Evolutionary conservation across 2,113 vertebrate genomes (phyloP).

Genomic region (Sciurus niger): DNA sequence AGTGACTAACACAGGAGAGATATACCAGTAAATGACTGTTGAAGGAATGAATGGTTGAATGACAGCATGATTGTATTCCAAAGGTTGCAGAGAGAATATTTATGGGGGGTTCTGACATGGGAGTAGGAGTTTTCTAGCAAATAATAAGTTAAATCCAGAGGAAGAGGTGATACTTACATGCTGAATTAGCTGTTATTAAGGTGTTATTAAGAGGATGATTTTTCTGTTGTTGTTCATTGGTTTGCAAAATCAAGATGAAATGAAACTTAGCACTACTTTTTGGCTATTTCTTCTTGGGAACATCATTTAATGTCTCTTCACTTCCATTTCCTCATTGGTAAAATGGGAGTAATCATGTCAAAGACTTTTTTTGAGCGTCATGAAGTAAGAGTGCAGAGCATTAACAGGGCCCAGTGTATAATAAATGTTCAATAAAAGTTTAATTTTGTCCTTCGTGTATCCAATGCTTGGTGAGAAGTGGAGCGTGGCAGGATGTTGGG

Average conservation of each 20-base stretch:
- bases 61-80: not conserved
- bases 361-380: too few species aligned
- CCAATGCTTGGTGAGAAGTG: too few species aligned
- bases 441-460: too few species aligned
- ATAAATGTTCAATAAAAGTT: too few species aligned
- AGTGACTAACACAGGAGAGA: not conserved
- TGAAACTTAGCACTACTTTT: not conserved
- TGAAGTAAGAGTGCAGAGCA: not conserved
- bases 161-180: not conserved
- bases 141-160: not conserved
- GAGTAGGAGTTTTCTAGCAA: not conserved
- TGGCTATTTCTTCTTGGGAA: not conserved
- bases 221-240: not conserved
- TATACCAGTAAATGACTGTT: not conserved
- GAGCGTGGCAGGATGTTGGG: too few species aligned
- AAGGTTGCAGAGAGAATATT: not conserved
- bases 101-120: not conserved
- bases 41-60: not conserved
- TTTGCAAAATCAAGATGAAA: not conserved
- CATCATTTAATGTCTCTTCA: not conserved
- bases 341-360: too few species aligned
- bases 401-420: too few species aligned
- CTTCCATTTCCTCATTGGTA: not conserved
- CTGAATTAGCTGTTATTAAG: not conserved
- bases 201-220: not conserved